Base-by-base conservation (phyloP, 2,888 invertebrate genomes). In the Lasioglossum leucozonium region DNA sequence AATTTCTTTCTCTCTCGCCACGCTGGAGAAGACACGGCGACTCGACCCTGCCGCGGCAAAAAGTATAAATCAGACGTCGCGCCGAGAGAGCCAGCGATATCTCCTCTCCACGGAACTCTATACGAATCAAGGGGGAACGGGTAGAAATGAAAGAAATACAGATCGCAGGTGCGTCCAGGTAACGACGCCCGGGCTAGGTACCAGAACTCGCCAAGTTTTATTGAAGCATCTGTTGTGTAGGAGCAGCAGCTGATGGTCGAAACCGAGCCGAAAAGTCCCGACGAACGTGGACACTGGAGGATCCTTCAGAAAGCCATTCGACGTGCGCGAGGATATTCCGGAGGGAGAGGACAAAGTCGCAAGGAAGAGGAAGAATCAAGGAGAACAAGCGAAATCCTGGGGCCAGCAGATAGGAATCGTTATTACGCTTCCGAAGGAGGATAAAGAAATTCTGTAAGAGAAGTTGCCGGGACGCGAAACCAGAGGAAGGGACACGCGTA, bases 121-220 rank as follows among this genome's bases (percentile, higher is more conserved):
- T 40, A 37, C 47, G 72, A 22, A 77, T 71, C 77, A 76, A 75
- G 67, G 26, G 26, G 67, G 30, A 13, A 18, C 26, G 16, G 58
- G 13, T 58, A 30, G 30, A 65, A 65, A 30, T 34, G 65, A 74
- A 34, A 79, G 40, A 42, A 65, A 44, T 0, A 51, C 65, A 67
- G 72, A 81, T 79, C 80, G 72, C 90, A 89, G 87, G 85, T 89
- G 89, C 78, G 87, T 78, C 71, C 83, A 72, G 75, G 69, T 81
- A 79, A 75, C 65, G 55, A 74, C 51, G 73, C 71, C 26, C 26
- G 30, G 22, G 47, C 18, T 47, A 83, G 81, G 72, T 81, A 72
- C 78, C n/a, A n/a, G 79, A 83, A 85, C 88, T 82, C 73, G 87
- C 77, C 78, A 91, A 91, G 81, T 91, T 90, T 91, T 90, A 91